Conservation (phyloP, 2,797 vertebrate genomes). For the Cuniculus paca region DNA sequence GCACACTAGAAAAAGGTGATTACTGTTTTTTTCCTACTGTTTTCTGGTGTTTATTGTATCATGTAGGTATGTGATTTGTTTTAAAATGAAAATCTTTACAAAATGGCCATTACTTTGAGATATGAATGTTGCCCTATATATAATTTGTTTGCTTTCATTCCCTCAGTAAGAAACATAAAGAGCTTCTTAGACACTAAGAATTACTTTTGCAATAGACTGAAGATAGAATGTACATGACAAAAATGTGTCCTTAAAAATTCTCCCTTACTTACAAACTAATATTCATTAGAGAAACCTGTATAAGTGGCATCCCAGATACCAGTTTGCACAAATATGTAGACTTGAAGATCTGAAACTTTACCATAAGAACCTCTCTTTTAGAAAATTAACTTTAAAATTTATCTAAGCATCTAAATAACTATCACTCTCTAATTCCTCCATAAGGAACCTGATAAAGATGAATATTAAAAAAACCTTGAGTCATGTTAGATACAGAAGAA, state of each 20-base stretch:
- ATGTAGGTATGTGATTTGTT: not conserved
- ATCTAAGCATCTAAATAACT: constrained; percentile 18
- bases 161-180: not conserved
- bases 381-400: constrained; percentile 8
- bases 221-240: not conserved
- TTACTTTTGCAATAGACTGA: not conserved
- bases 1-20: not conserved
- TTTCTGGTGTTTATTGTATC: not conserved
- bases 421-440: not conserved
- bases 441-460: not conserved
- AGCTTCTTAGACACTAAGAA: not conserved
- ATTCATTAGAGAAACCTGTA: not conserved
- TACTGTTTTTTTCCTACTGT: not conserved
- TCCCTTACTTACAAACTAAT: not conserved
- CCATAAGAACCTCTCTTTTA: not conserved
- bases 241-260: not conserved
- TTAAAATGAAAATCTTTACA: constrained; percentile 38
- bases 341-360: constrained; percentile 35
- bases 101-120: constrained; percentile 49
- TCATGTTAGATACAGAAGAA: not conserved
- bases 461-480: not conserved
- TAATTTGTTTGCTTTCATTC: constrained; percentile 25
- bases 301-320: not conserved
- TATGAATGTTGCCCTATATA: not conserved
- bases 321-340: constrained; percentile 2